Percentiles rank a stretch among this genome's conserved stretches.
These are phyloP conservation scores for Bombus haemorrhoidalis DNA, from an alignment of 1,140 invertebrate genomes.

Conservation along the genomic window DNA sequence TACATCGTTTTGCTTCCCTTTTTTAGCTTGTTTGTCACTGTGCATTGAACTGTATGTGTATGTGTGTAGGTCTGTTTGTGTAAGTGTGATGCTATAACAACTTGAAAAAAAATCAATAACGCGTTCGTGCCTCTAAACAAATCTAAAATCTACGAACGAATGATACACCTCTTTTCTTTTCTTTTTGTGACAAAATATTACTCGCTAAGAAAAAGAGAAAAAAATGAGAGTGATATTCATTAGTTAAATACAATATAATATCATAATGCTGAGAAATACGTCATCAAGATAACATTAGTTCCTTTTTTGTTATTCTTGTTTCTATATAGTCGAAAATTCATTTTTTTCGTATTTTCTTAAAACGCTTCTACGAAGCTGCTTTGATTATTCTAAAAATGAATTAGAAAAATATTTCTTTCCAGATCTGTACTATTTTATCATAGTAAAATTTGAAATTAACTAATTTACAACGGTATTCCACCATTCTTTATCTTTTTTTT, in stretches of 20 bases:
- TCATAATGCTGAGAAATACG: slow-evolving; percentile 52
- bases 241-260: slow-evolving; percentile 42
- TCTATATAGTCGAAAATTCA: slow-evolving; percentile 23
- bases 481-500: not conserved
- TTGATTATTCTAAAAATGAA: slow-evolving; percentile 65
- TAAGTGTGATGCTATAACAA: not conserved
- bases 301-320: not conserved
- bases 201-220: slow-evolving; percentile 7
- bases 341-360: slow-evolving; percentile 28
- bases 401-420: slow-evolving; percentile 67
- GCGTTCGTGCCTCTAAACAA: slow-evolving; percentile 15
- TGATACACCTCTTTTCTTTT: not conserved
- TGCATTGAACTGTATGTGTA: slow-evolving; percentile 1
- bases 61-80: not conserved
- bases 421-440: slow-evolving; percentile 62
- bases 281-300: slow-evolving; percentile 26
- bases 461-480: slow-evolving; percentile 31
- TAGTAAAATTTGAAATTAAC: slow-evolving; percentile 56
- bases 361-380: slow-evolving; percentile 51
- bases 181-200: slow-evolving; percentile 18
- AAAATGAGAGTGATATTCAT: slow-evolving; percentile 35
- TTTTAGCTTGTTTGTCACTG: slow-evolving; percentile 5
- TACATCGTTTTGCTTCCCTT: not conserved
- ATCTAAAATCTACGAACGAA: slow-evolving; percentile 45
- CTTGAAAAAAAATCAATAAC: slow-evolving; percentile 28